These are phyloP conservation scores for Drosophila borealis DNA, from an alignment of 2,888 invertebrate species.

Conservation along the genomic window DNA sequence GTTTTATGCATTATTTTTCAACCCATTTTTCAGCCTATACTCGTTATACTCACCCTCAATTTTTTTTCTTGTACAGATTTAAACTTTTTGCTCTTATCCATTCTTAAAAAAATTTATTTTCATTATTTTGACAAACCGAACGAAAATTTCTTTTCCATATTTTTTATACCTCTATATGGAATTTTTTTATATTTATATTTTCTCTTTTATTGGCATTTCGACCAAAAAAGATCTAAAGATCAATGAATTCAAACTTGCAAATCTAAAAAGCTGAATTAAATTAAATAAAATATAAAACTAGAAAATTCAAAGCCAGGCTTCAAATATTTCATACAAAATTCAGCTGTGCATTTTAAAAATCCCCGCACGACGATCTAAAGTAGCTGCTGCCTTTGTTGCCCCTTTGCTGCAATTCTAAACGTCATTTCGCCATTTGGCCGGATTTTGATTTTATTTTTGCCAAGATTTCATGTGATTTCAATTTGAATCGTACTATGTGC, in stretches of 20 bases:
- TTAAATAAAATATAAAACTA: background rate
- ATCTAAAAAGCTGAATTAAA: background rate
- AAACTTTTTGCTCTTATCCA: no score
- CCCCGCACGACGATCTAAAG: no score
- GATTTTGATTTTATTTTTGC: conserved; percentile 39
- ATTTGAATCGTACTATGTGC: conserved; percentile 32
- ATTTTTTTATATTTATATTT: background rate
- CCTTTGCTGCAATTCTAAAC: conserved; percentile 4
- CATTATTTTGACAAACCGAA: no score
- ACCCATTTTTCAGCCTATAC: no score
- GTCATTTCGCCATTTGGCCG: conserved; percentile 25
- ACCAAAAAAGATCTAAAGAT: no score
- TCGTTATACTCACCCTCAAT: no score
- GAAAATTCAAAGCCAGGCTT: background rate
- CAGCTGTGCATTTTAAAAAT: background rate
- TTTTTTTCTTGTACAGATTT: no score
- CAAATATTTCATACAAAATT: no score
- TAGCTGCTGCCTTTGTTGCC: background rate
- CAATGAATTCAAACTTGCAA: background rate
- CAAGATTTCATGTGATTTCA: conserved; percentile 41
- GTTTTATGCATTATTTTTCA: no score
- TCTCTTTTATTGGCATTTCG: no score
- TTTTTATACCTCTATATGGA: background rate
- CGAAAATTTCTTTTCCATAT: no score
- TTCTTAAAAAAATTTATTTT: no score